phyloP scores from a whole-genome alignment of 1,140 invertebrate species.

The Agraylea sexmaculata region DNA sequence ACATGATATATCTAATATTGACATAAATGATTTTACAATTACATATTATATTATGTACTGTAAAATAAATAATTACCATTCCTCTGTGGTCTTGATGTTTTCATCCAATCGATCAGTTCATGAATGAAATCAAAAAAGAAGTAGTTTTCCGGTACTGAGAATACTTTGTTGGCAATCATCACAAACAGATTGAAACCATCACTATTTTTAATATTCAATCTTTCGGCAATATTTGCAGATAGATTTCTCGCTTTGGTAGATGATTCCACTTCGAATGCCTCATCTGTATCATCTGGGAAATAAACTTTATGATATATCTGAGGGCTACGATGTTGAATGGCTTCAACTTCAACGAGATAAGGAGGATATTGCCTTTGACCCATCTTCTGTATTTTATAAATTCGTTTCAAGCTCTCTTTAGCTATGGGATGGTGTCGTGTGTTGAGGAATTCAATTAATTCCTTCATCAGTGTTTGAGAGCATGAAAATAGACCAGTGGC shows the following conservation, averaged over 20 bases:
- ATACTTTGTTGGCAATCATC: conserved; percentile 85
- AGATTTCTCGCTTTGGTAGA: conserved; percentile 80
- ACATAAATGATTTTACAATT: conserved; percentile 5
- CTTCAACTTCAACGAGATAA: conserved; percentile 88
- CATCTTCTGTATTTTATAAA: conserved; percentile 67
- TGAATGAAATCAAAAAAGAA: conserved; percentile 95
- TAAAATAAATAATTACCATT: conserved; percentile 43
- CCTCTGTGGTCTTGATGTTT: conserved; percentile 60
- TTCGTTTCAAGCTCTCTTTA: conserved; percentile 66
- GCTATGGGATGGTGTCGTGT: conserved; percentile 66
- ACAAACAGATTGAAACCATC: conserved; percentile 90
- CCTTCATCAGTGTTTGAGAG: conserved; percentile 42
- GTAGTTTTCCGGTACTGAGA: conserved; percentile 82
- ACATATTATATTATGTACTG: background rate
- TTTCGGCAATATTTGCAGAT: conserved; percentile 65
- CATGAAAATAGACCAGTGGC: conserved; percentile 78
- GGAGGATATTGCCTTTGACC: conserved; percentile 80
- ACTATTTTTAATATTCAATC: conserved; percentile 58
- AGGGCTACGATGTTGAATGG: conserved; percentile 85
- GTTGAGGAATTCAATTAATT: conserved; percentile 62
- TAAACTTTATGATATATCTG: conserved; percentile 90
- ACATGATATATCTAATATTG: conserved; percentile 7
- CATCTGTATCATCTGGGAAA: conserved; percentile 87
- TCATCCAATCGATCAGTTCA: conserved; percentile 78
- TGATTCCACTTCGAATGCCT: conserved; percentile 67